Evolutionary conservation across 2,888 invertebrate genomes (phyloP), one percentile per base, ranked within the genome.

Genomic region (Patella ulyssiponensis): DNA sequence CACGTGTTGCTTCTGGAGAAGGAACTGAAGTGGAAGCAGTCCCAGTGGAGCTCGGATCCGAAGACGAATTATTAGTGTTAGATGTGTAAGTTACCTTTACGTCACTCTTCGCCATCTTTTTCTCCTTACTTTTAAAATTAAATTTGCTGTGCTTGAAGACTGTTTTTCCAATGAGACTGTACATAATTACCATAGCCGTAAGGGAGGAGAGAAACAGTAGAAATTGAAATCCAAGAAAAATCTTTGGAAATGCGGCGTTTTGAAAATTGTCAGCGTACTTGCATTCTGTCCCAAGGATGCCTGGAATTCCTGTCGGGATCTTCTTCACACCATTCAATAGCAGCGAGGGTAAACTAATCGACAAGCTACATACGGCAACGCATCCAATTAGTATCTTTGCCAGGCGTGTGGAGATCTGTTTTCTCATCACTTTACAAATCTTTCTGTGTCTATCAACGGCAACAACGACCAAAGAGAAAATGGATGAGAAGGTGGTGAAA

Each of bases 151-250:
- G 64, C 14, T 64, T 64, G 14, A 64, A 64, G 23, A 64, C 64
- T 20, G 64, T 64, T 20, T 23, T 20, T 12, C 64, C 64, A 23
- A 64, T 64, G 20, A 64, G 5, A 64, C 20, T 64, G 4, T 64
- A 64, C 14, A 64, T 20, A 64, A 64, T 23, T 23, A 20, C 9
- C 20, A 64, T 20, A 12, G 23, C 20, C 64, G 64, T 23, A 11
- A 64, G 14, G 23, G 20, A 23, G 2, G 64, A 64, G 0, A 64
- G 14, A 64, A 64, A 64, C 23, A 64, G 20, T 23, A 64, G 23
- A 23, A 64, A 64, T 23, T 64, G 64, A 64, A 64, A n/a, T 20
- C 64, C 64, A 11, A 64, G 64, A 23, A 64, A 64, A 23, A 64
- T 11, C 15, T 64, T 64, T 20, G 64, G 64, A 64, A 64, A 64